A percentile compares a stretch with the other conserved stretches of the same genome.
phyloP scores from a whole-genome alignment of 1,140 invertebrate genomes.

The Argopecten irradians region DNA sequence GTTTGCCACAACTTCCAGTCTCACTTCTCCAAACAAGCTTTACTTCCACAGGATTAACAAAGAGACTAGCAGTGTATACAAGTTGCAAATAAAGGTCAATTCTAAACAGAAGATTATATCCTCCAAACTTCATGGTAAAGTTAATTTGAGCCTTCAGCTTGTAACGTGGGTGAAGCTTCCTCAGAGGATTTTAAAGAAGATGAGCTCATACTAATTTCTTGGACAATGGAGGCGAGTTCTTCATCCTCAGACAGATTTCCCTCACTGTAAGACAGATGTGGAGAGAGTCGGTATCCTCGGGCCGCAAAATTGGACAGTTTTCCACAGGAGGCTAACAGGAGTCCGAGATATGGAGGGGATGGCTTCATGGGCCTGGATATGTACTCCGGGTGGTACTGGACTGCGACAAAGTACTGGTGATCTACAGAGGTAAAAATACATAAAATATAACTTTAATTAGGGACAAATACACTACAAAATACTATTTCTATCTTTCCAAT shows the following conservation, averaged over 20 bases:
- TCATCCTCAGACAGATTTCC: constrained; percentile 64
- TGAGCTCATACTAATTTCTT: neutral
- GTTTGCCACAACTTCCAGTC: too few species aligned
- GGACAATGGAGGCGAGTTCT: constrained; percentile 49
- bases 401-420: constrained; percentile 96
- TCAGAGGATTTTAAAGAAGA: neutral
- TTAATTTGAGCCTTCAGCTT: neutral
- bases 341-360: constrained; percentile 95
- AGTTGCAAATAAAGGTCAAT: too few species aligned
- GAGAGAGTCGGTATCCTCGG: constrained; percentile 68
- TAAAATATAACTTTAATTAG: too few species aligned
- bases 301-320: constrained; percentile 63
- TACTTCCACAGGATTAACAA: too few species aligned
- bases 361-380: constrained; percentile 94
- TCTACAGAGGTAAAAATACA: too few species aligned
- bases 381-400: constrained; percentile 99
- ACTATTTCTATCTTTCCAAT: too few species aligned
- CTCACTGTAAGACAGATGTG: constrained; percentile 67
- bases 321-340: constrained; percentile 83
- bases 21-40: too few species aligned
- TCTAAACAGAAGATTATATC: neutral
- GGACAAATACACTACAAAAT: too few species aligned
- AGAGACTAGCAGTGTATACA: too few species aligned
- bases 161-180: neutral
- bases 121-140: neutral